Evolutionary conservation across 92 coral and sea anemone genomes (phyloP).

Genomic region (Porites divaricata): DNA sequence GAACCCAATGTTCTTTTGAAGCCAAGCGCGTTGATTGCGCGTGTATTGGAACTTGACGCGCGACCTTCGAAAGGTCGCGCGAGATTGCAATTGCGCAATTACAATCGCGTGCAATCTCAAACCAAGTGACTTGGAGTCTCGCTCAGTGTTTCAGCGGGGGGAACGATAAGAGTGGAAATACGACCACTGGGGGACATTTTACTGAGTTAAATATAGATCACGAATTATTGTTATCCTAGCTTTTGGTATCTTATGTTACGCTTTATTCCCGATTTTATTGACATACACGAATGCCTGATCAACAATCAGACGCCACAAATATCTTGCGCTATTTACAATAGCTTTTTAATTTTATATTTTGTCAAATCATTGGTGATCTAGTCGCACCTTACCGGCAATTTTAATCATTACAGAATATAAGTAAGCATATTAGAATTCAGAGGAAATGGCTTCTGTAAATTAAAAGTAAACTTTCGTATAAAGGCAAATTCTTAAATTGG

Average conservation of each 20-base stretch:
- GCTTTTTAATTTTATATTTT: slow-evolving; percentile 21
- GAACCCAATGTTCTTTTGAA: slow-evolving; percentile 84
- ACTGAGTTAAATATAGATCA: background rate
- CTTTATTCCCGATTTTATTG: slow-evolving; percentile 4
- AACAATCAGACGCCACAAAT: background rate
- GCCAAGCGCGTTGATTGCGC: slow-evolving; percentile 20
- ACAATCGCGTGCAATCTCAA: slow-evolving; percentile 16
- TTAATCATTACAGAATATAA: slow-evolving; percentile 1
- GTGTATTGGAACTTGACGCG: background rate
- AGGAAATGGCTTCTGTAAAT: slow-evolving; percentile 21
- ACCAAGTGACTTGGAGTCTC: background rate
- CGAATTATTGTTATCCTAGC: slow-evolving; percentile 10
- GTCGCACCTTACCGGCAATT: background rate
- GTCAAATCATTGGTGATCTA: slow-evolving; percentile 18
- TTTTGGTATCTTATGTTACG: slow-evolving; percentile 15
- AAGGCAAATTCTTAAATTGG: slow-evolving; percentile 11
- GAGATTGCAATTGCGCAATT: background rate
- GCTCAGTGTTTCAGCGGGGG: background rate
- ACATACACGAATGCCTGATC: background rate
- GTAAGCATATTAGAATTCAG: background rate
- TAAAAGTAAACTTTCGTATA: background rate
- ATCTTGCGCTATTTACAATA: background rate
- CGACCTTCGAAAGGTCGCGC: background rate
- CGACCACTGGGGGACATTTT: slow-evolving; percentile 20
- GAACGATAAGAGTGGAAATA: background rate